Percentiles rank a stretch among this genome's conserved stretches.
Evolutionary conservation across 2,113 vertebrate genomes (phyloP).

Genomic region (Dipodomys stephensi): DNA sequence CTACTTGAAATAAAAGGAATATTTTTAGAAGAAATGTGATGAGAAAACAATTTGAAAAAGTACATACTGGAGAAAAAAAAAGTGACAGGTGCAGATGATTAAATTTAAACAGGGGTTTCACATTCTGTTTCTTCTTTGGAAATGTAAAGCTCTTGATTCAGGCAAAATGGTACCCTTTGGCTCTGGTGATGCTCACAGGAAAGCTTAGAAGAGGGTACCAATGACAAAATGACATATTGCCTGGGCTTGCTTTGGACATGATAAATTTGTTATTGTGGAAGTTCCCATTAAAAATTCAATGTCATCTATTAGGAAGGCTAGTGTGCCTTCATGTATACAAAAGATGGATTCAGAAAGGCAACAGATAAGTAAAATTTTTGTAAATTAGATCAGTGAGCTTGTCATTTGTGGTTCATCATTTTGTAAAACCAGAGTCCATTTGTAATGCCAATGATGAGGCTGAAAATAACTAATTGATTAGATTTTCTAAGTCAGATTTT

Average conservation of each 20-base stretch:
- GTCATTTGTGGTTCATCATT: conserved; percentile 71
- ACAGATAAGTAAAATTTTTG: conserved; percentile 62
- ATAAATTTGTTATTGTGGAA: conserved; percentile 40
- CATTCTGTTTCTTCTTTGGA: conserved; percentile 56
- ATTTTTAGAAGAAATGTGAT: conserved; percentile 19
- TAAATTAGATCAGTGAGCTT: conserved; percentile 73
- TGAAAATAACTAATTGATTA: conserved; percentile 68
- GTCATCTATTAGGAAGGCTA: conserved; percentile 47
- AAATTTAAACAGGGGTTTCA: conserved; percentile 53
- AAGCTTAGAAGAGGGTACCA: conserved; percentile 43
- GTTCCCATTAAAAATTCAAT: conserved; percentile 66
- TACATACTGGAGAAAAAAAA: neutral
- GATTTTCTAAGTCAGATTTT: conserved; percentile 74
- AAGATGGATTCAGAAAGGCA: conserved; percentile 66
- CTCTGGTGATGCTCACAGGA: conserved; percentile 30
- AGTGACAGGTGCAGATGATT: neutral
- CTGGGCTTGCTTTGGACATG: neutral
- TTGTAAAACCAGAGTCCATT: conserved; percentile 70
- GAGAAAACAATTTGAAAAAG: conserved; percentile 28
- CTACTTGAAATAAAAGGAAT: conserved; percentile 49
- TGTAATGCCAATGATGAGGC: conserved; percentile 69
- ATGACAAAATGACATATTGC: conserved; percentile 53
- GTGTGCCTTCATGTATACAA: conserved; percentile 3
- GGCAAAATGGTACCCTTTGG: conserved; percentile 35
- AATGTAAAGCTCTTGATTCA: conserved; percentile 41